Evolutionary conservation across 2,113 vertebrate species (phyloP), one percentile per base, ranked within the genome.

Genomic region (Australoheros scitulus): DNA sequence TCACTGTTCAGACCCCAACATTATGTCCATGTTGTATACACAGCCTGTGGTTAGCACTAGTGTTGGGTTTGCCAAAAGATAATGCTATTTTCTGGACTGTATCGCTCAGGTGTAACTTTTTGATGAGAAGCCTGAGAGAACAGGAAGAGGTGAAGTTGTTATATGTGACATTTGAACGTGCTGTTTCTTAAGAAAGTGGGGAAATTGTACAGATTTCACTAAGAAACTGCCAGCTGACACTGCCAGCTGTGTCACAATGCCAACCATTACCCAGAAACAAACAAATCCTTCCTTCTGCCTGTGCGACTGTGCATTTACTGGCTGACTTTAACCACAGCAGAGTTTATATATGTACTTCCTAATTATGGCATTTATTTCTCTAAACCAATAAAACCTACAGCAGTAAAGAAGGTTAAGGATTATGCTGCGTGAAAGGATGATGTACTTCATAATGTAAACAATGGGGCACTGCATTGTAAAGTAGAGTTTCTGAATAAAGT

Each of bases 401-500:
- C 47, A 32, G 68, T 2, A 32, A 76, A 22, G 43, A 22, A 68
- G 18, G 50, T 50, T 7, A 26, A 34, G 14, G 38, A 57, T 79
- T 24, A 47, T 5, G 15, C 17, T 43, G 47, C 57, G 26, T 38
- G 17, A 58, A 43, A 80, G 34, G 50, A 58, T 56, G 26, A 34
- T 63, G n/a, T 64, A 78, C 78, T 76, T 61, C 50, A 68, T 43
- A 20, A 83, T 64, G 64, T n/a, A 76, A 78, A 75, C 79, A 61
- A 43, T 64, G 41, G 11, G 2, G 38, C 57, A 32, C 59, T 24
- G 24, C 60, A 61, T 13, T 65, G 29, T 82, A 29, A 81, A 60
- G 55, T 58, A 68, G 22, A 76, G 65, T 80, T 83, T 29, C 29
- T 81, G 80, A 78, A 63, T 85, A 61, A 79, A 76, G 34, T 52